Evolutionary conservation across 2,797 vertebrate genomes (phyloP), one percentile per base, ranked within the genome.

Genomic region (Benthosema pterotum): DNA sequence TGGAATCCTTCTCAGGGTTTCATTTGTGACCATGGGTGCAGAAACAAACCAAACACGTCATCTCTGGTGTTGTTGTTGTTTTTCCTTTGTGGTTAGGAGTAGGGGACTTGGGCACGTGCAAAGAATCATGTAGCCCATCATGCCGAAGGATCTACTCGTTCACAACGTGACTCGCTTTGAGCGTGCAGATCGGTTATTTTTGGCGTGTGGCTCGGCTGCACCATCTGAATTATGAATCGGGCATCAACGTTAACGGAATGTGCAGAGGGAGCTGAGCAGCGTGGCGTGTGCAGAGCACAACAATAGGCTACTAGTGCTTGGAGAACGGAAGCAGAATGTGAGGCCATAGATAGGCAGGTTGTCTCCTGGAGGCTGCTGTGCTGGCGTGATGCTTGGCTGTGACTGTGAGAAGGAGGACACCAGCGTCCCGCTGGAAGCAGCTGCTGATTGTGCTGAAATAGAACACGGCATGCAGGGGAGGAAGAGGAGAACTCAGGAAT

Each of bases 331-430:
- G 38, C 54, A 67, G 67, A 71, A 79, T 53, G n/a, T n/a, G 42
- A 73, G 69, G 79, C 46, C 66, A 71, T 51, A 60, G 68, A 71
- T 51, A 60, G 72, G 79, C 25, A 65, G 65, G 11, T 63, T 67
- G 64, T 73, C 17, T 0, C 42, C 38, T 74, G 78, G 73, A 81
- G 64, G 64, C 60, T 78, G 89, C 68, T 71, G 82, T 78, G 89
- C 65, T 70, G 82, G 71, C 60, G 82, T 82, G 67, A 85, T 79
- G 80, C 83, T 85, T 68, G 75, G n/a, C 69, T 67, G 85, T 73
- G 75, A 81, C 69, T 67, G 85, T 73, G 75, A 81, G 86, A 89
- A 90, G 89, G 91, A 89, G 80, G 65, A 58, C 52, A 59, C 4
- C 1, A 49, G 68, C 13, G 67, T 12, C 63, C 54, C 60, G 4